Evolutionary conservation across 1,140 invertebrate species (phyloP).

Genomic region (Trichogramma pretiosum): DNA sequence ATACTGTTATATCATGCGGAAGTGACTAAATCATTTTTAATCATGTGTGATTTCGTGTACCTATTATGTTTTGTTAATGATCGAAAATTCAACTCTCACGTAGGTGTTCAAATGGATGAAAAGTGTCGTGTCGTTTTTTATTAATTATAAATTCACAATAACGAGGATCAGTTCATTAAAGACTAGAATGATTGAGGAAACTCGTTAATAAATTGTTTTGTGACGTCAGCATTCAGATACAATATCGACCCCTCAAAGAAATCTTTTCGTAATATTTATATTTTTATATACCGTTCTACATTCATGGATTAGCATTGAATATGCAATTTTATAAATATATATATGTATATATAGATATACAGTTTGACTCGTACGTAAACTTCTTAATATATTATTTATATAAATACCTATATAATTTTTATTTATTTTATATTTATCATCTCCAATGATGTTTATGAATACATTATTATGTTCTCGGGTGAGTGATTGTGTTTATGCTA

Average conservation of each 20-base stretch:
- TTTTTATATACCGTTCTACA: conserved; percentile 12
- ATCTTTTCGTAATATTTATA: no score
- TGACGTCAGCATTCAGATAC: conserved; percentile 1
- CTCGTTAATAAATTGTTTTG: conserved; percentile 6
- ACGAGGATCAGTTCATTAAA: conserved; percentile 20
- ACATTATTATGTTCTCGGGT: no score
- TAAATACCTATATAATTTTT: conserved; percentile 20
- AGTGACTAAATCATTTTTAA: conserved; percentile 9
- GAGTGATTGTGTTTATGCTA: not conserved
- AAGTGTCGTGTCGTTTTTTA: not conserved
- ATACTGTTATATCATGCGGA: no score
- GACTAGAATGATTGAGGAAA: conserved; percentile 19
- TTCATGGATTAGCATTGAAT: conserved; percentile 2
- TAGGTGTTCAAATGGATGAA: no score
- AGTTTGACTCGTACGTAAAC: conserved; percentile 14
- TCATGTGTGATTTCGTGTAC: not conserved
- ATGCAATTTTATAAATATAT: conserved; percentile 10
- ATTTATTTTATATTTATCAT: conserved; percentile 2
- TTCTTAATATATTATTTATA: conserved; percentile 15
- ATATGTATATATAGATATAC: conserved; percentile 16
- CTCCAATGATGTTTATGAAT: not conserved
- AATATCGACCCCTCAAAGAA: no score
- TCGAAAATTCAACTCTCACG: no score
- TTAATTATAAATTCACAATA: conserved; percentile 9
- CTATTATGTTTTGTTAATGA: not conserved